Conservation (phyloP, 2,888 invertebrate species). For the Xestia xanthographa region DNA sequence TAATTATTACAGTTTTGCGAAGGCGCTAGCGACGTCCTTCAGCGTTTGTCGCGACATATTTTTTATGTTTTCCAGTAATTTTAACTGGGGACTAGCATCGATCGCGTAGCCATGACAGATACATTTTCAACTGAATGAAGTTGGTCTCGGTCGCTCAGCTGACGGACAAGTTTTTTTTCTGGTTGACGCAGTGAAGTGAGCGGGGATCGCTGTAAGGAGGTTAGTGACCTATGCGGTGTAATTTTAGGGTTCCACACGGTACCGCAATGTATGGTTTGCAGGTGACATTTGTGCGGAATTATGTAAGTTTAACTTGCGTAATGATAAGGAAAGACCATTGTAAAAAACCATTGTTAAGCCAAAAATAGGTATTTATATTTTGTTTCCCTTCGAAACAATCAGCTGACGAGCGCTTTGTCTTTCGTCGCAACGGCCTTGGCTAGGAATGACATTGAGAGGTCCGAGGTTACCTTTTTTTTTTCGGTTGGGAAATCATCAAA, state of each 20-base stretch:
- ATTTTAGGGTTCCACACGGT: constrained; percentile 65
- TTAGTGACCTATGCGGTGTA: constrained; percentile 79
- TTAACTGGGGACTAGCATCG: constrained; percentile 84
- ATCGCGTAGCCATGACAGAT: constrained; percentile 89
- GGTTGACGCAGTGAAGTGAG: constrained; percentile 80
- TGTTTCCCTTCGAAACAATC: not conserved
- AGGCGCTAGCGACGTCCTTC: constrained; percentile 72
- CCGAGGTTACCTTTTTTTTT: too few species aligned
- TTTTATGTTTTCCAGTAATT: constrained; percentile 86
- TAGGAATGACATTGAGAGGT: not conserved
- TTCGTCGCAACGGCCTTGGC: not conserved
- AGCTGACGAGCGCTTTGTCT: not conserved
- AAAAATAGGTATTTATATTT: not conserved
- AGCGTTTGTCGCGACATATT: constrained; percentile 83
- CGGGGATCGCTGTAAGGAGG: constrained; percentile 70
- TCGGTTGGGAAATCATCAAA: too few species aligned
- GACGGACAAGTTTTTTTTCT: constrained; percentile 85
- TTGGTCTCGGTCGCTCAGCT: constrained; percentile 85
- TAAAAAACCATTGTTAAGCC: not conserved
- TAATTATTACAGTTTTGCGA: constrained; percentile 78
- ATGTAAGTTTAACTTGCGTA: constrained; percentile 15
- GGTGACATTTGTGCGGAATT: constrained; percentile 48
- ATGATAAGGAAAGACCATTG: not conserved
- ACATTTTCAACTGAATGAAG: constrained; percentile 85
- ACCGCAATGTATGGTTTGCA: constrained; percentile 48